Evolutionary conservation across 1,140 invertebrate genomes (phyloP).

Genomic region (Dufourea novaeangliae): DNA sequence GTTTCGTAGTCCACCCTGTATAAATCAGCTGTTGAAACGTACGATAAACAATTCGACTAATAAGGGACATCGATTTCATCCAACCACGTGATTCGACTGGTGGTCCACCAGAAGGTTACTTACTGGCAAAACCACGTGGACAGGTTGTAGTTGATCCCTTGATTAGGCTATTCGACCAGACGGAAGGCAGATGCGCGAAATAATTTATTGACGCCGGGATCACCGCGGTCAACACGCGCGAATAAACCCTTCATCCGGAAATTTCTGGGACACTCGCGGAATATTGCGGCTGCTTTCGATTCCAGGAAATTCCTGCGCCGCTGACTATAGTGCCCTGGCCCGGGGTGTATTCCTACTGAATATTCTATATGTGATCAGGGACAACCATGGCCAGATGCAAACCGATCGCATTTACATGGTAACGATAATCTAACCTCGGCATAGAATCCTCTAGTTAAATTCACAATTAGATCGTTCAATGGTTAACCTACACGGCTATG

Average conservation of each 20-base stretch:
- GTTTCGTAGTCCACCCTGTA: too few relatives aligned
- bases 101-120: background rate
- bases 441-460: constrained; percentile 27
- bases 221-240: background rate
- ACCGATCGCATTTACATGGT: constrained; percentile 45
- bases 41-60: too few relatives aligned
- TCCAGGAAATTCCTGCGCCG: constrained; percentile 20
- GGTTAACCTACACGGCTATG: background rate
- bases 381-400: constrained; percentile 37
- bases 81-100: background rate
- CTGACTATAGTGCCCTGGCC: background rate
- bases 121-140: background rate
- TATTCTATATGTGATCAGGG: constrained; percentile 45
- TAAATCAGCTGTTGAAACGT: too few relatives aligned
- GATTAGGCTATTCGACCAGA: background rate
- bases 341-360: constrained; percentile 39
- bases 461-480: constrained; percentile 30
- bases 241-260: constrained; percentile 33
- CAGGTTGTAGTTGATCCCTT: background rate
- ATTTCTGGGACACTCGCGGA: constrained; percentile 36
- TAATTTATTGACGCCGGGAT: constrained; percentile 4
- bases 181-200: constrained; percentile 5
- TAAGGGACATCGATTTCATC: background rate
- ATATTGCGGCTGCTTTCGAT: constrained; percentile 46
- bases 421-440: constrained; percentile 39